Evolutionary conservation across 2,888 invertebrate species (phyloP).

Genomic region (Platerodrilus igneus): DNA sequence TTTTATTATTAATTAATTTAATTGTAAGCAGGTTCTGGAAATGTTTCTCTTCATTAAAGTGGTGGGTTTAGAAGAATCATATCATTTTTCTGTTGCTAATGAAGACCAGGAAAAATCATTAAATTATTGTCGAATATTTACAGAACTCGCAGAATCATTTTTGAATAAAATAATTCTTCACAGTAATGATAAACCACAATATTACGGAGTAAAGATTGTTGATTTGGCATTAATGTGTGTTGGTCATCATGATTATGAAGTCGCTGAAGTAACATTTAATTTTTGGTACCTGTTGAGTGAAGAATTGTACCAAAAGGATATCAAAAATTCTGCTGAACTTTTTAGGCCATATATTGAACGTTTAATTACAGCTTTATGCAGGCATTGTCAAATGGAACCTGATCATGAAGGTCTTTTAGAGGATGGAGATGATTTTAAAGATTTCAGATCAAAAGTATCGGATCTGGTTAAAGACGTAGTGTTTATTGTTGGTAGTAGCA

Average conservation of each 20-base stretch:
- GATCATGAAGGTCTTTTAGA: conserved; percentile 85
- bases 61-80: conserved; percentile 74
- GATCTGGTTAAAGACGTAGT: conserved; percentile 95
- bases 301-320: conserved; percentile 83
- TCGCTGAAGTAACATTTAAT: conserved; percentile 89
- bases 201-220: conserved; percentile 77
- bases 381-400: conserved; percentile 92
- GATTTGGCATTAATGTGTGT: conserved; percentile 89
- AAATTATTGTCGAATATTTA: conserved; percentile 92
- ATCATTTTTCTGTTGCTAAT: conserved; percentile 85
- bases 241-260: conserved; percentile 97
- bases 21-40: conserved; percentile 68
- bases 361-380: conserved; percentile 81
- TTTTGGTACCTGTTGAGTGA: conserved; percentile 96
- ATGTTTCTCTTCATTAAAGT: conserved; percentile 78
- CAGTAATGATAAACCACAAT: conserved; percentile 57
- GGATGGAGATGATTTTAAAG: conserved; percentile 78
- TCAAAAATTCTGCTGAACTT: conserved; percentile 69
- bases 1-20: too few species aligned
- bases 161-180: conserved; percentile 73
- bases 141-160: conserved; percentile 89
- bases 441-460: conserved; percentile 79
- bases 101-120: conserved; percentile 93
- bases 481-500: conserved; percentile 90
- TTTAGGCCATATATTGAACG: conserved; percentile 90